Base-by-base conservation (phyloP, 2,797 vertebrate species). In the Aeoliscus strigatus region DNA sequence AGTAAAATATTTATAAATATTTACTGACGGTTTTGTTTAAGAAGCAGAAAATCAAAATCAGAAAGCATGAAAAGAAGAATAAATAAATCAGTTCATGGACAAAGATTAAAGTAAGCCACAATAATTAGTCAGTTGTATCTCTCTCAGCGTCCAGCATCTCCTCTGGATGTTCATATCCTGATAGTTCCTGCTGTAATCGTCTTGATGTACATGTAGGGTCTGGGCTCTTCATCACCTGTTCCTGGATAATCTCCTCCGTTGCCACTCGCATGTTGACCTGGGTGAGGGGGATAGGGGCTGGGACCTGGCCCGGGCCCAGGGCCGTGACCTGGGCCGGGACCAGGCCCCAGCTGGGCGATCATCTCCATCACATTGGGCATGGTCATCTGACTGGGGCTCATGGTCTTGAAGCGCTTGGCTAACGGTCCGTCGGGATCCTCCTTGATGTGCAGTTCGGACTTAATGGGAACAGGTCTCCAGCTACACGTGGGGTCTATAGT, bases 311-410 rank as follows among this genome's bases (percentile, higher is more conserved):
- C 71, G 0, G 73, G 91, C 13, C 92, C 93, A 0, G 90, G 92
- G 12, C 93, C 93, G 0, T 91, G 86, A 50, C 94, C 94, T 9
- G 91, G 90, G 8, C 91, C 93, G 0, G 93, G 92, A 10, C 85
- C 86, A 0, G 87, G 87, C 9, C 94, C 95, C 57, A 98, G 86
- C 66, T 95, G 94, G 21, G 94, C 93, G 4, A 98, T 99, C 95
- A 98, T 98, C 68, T 98, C 96, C 93, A 97, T 94, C 47, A 98
- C 96, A 3, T 97, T 98, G 68, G 94, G 94, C 93, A 99, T 92
- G 78, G 93, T 98, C 94, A 98, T 97, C 87, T 98, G 94, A 85
- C 95, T 97, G 59, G 95, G 95, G 72, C 96, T 98, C 94, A 98
- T 98, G 48, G 95, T 97, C 84, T 98, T 98, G 73, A 98, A 98